phyloP scores from a whole-genome alignment of 2,797 vertebrate genomes.

The Spheniscus humboldti region DNA sequence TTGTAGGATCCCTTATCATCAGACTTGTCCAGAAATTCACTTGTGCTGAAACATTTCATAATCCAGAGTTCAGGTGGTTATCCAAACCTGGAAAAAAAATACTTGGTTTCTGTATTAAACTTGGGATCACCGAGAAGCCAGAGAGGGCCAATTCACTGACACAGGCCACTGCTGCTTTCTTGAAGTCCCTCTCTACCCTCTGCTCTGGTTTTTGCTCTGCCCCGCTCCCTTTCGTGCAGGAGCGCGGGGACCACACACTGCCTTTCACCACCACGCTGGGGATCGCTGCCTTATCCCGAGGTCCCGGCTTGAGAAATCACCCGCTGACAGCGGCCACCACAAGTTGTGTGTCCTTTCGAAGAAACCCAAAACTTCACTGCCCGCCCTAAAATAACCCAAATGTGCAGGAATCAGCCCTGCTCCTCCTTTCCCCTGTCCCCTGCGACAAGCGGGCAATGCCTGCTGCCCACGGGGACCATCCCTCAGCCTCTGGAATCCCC shows the following conservation, averaged over 20 bases:
- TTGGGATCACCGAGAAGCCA: not conserved
- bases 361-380: not conserved
- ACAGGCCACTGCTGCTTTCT: not conserved
- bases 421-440: not conserved
- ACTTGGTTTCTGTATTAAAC: not conserved
- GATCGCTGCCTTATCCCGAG: not conserved
- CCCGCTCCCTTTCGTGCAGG: accelerated
- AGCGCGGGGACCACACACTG: accelerated
- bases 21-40: not conserved
- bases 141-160: not conserved
- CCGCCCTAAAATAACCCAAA: not conserved
- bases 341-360: not conserved
- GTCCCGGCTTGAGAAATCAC: not conserved
- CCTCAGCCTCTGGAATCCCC: not conserved
- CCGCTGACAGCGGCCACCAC: not conserved
- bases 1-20: not conserved
- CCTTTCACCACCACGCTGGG: accelerated
- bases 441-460: not conserved
- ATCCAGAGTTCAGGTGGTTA: not conserved
- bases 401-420: not conserved
- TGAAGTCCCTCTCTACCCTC: not conserved
- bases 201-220: accelerated
- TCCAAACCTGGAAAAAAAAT: not conserved
- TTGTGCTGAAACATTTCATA: not conserved
- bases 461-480: not conserved